Evolutionary conservation across 2,113 vertebrate genomes (phyloP).

Genomic region (Acanthisitta chloris): DNA sequence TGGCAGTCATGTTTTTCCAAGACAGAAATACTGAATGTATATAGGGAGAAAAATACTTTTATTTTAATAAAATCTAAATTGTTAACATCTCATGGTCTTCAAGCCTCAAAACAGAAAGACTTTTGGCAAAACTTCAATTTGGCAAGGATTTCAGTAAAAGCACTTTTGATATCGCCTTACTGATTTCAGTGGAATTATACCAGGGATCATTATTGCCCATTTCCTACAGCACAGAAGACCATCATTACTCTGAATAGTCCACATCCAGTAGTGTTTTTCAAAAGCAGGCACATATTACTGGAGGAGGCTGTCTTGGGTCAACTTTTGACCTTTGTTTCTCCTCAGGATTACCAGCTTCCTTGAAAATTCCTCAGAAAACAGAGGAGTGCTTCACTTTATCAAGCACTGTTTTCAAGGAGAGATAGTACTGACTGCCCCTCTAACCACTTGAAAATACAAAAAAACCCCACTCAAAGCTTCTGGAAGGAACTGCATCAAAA

Average conservation of each 20-base stretch:
- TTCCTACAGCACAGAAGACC: background rate
- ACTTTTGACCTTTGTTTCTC: background rate
- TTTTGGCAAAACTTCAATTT: background rate
- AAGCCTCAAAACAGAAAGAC: background rate
- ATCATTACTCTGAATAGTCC: background rate
- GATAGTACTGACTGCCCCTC: background rate
- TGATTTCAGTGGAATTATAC: background rate
- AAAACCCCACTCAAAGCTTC: accelerated
- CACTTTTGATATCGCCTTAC: background rate
- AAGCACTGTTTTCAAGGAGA: background rate
- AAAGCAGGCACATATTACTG: background rate
- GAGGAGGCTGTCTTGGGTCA: background rate
- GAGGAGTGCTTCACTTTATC: background rate
- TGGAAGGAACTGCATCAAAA: background rate
- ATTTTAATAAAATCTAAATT: background rate
- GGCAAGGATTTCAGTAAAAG: background rate
- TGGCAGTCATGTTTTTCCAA: background rate
- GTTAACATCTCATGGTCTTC: background rate
- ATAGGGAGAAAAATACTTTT: background rate
- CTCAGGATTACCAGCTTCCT: background rate
- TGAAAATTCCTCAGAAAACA: background rate
- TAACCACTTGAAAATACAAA: background rate
- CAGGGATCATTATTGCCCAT: background rate
- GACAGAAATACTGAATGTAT: background rate
- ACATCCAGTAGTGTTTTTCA: background rate